Conservation (phyloP, 2,797 vertebrate genomes). For the Poeciliopsis infans region DNA sequence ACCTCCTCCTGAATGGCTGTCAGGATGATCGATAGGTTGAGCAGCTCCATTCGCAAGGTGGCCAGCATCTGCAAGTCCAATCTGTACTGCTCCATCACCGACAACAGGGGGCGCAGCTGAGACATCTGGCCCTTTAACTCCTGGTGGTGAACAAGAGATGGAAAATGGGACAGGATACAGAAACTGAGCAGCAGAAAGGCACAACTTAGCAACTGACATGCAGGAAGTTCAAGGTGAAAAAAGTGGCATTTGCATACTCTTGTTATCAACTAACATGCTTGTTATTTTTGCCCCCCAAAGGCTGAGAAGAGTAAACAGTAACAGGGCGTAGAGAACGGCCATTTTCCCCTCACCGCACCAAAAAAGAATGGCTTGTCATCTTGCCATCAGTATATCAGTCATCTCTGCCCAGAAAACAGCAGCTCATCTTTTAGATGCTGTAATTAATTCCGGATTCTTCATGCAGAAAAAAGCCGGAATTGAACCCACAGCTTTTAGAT, state of each 20-base stretch:
- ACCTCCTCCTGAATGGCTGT: slow-evolving; percentile 92
- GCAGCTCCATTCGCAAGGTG: slow-evolving; percentile 88
- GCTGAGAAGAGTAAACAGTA: slow-evolving; percentile 12
- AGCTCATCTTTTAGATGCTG: neutral
- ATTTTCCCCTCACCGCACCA: neutral
- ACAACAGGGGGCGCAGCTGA: slow-evolving; percentile 89
- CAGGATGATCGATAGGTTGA: slow-evolving; percentile 87
- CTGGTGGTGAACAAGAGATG: slow-evolving; percentile 65
- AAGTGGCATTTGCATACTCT: slow-evolving; percentile 13
- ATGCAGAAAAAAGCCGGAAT: neutral
- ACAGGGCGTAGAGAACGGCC: slow-evolving; percentile 9
- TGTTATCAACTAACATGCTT: slow-evolving; percentile 28
- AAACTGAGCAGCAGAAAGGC: neutral
- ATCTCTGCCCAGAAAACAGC: neutral
- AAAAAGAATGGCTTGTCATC: no score
- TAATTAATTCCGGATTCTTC: neutral
- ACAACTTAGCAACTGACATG: slow-evolving; percentile 1
- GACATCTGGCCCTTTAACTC: slow-evolving; percentile 95
- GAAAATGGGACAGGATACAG: neutral
- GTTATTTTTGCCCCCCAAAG: slow-evolving; percentile 2
- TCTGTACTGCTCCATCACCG: slow-evolving; percentile 90
- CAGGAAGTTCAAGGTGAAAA: slow-evolving; percentile 3
- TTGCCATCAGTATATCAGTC: neutral
- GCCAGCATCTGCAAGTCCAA: slow-evolving; percentile 89
- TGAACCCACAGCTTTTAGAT: neutral